phyloP scores from a whole-genome alignment of 2,797 vertebrate species.

The Tauraco hartlaubi region DNA sequence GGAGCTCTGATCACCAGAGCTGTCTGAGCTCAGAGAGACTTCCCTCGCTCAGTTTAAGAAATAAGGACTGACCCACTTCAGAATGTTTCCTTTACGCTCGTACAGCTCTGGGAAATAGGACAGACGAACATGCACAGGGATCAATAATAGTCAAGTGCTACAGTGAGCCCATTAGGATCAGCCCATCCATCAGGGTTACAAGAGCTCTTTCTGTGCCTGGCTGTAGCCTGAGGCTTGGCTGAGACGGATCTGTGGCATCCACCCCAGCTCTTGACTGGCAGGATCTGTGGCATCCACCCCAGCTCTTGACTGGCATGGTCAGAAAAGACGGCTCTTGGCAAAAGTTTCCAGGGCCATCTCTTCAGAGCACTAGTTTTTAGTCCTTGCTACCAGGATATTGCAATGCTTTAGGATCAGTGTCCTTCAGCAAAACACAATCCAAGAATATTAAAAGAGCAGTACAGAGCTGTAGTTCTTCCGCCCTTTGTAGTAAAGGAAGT shows the following conservation, averaged over 20 bases:
- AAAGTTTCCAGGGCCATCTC: not conserved
- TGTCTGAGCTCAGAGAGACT: not conserved
- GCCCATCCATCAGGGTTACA: conserved; percentile 34
- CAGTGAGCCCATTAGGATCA: conserved; percentile 56
- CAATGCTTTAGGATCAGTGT: not conserved
- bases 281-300: not conserved
- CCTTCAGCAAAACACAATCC: not conserved
- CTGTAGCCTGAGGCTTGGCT: conserved; percentile 49
- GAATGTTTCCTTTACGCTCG: not conserved
- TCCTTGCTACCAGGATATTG: not conserved
- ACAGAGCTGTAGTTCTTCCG: not conserved
- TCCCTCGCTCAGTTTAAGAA: not conserved
- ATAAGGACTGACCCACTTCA: conserved; percentile 62
- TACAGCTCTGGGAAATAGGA: conserved; percentile 67
- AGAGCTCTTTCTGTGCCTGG: not conserved
- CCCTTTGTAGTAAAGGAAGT: not conserved
- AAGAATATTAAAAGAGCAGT: not conserved
- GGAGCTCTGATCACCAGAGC: not conserved
- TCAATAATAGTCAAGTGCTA: conserved; percentile 62
- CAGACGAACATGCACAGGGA: conserved; percentile 20
- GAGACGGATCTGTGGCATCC: not conserved
- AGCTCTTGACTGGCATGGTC: not conserved
- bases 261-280: not conserved
- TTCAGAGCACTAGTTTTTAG: not conserved
- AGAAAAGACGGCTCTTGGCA: not conserved